Base-by-base conservation (phyloP, 37 sponge, comb jelly and placozoan genomes). In the Diacarnus erythraeanus region DNA sequence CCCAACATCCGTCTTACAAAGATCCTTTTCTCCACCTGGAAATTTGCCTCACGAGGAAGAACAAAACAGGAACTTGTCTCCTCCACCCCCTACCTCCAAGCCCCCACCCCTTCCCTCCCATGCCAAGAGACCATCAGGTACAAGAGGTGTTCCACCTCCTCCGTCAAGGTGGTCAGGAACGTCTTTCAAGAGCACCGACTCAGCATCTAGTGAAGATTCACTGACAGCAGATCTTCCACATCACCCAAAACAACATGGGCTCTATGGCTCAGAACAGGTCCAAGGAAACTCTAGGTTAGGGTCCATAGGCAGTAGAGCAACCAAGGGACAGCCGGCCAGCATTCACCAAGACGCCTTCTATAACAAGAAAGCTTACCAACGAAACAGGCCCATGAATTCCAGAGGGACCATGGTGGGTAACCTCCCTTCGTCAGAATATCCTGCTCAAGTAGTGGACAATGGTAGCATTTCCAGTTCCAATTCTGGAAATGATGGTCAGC, bases 161-260 rank as follows among this genome's bases (percentile, higher is more conserved):
- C 10, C 43, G 15, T 30, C 78, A 9, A 8, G 59, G 34, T 40
- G 5, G 25, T 81, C 71, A 2, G 64, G 42, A 38, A 29, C 43
- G 10, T 41, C 34, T 27, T 38, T 42, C 44, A 82, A 40, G 38
- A 82, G 81, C 64, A 81, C 72, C 1, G 83, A 65, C 6, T 80
- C 81, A 15, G 81, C 39, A 1, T 80, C 81, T 9, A 83, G 83
- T 64, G 83, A 74, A 10, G 83, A 75, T 63, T 83, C 83, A 2
- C 35, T 79, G 30, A 79, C 56, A n/a, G 71, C 43, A 20, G 71
- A 40, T 40, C 38, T 23, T 40, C 42, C 43, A 2, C 38, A 20
- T 40, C 38, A 12, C 15, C 42, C 43, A 12, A 38, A 34, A 30
- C 69, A 37, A 42, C 30, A 41, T n/a, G 72, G 38, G 8, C 69